A percentile compares a stretch with the other conserved stretches of the same genome.
Conservation (phyloP, 2,888 invertebrate genomes). For the Operophtera brumata region DNA sequence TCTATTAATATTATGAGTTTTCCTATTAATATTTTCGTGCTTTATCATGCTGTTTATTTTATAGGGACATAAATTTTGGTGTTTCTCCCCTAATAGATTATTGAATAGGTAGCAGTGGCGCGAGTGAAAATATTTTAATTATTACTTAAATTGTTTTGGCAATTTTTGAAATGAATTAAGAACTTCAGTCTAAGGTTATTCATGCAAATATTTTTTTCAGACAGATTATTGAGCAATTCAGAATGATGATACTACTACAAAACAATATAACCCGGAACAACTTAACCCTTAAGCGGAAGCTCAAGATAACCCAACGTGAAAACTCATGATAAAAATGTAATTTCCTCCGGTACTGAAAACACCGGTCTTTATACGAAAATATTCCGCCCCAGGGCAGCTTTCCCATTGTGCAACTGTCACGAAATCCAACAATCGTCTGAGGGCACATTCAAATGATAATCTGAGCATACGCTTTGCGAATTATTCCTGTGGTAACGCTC, state of each 20-base stretch:
- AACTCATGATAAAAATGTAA: constrained; percentile 67
- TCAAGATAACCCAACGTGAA: constrained; percentile 51
- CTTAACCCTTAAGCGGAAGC: constrained; percentile 43
- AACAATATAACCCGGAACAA: constrained; percentile 39
- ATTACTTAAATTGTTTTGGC: no score
- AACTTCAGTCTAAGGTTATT: no score
- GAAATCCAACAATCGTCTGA: constrained; percentile 74
- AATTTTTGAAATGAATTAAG: no score
- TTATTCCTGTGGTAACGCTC: constrained; percentile 51
- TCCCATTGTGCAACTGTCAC: constrained; percentile 72
- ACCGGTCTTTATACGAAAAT: constrained; percentile 64
- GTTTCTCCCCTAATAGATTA: constrained; percentile 43
- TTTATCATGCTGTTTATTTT: constrained; percentile 55
- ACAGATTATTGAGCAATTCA: no score
- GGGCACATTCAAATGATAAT: constrained; percentile 79
- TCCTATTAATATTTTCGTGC: constrained; percentile 43
- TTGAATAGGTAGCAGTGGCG: constrained; percentile 50
- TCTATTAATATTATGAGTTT: no score
- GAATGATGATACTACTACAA: constrained; percentile 14
- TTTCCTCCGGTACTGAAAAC: constrained; percentile 58
- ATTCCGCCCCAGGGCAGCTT: constrained; percentile 60
- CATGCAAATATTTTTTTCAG: no score
- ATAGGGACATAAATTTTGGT: constrained; percentile 49
- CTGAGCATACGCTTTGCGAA: constrained; percentile 73
- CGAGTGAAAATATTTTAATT: constrained; percentile 33